Percentiles rank a stretch among this genome's conserved stretches.
Conservation (phyloP, 2,888 invertebrate species). For the Tenthredo notha region DNA sequence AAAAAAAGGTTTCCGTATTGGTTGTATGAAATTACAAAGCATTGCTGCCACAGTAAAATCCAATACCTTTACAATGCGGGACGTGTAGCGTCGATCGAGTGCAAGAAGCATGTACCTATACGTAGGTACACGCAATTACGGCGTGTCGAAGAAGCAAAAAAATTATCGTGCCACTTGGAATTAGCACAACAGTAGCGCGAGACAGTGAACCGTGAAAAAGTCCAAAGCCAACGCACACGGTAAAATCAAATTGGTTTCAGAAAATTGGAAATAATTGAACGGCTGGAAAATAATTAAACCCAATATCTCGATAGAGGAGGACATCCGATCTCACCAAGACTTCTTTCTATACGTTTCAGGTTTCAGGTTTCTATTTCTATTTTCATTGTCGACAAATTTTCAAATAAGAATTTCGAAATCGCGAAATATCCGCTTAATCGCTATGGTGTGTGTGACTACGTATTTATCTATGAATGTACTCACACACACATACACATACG, state of each 20-base stretch:
- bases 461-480: too few species aligned
- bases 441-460: not conserved
- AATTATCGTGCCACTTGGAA: slow-evolving; percentile 9
- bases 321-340: not conserved
- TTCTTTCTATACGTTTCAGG: not conserved
- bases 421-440: not conserved
- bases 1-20: not conserved
- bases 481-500: not conserved
- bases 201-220: slow-evolving; percentile 28
- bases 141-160: slow-evolving; percentile 25
- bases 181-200: slow-evolving; percentile 9
- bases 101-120: slow-evolving; percentile 11
- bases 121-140: slow-evolving; percentile 7
- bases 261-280: slow-evolving; percentile 19
- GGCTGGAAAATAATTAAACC: slow-evolving; percentile 4
- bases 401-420: not conserved
- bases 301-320: not conserved
- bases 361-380: not conserved
- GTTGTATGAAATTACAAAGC: not conserved
- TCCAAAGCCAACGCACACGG: not conserved
- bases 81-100: not conserved
- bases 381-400: not conserved
- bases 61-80: not conserved
- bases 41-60: slow-evolving; percentile 1
- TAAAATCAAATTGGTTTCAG: slow-evolving; percentile 23